These are phyloP conservation scores for Coturnix japonica DNA, from an alignment of 2,113 vertebrate species.

Conservation along the genomic window DNA sequence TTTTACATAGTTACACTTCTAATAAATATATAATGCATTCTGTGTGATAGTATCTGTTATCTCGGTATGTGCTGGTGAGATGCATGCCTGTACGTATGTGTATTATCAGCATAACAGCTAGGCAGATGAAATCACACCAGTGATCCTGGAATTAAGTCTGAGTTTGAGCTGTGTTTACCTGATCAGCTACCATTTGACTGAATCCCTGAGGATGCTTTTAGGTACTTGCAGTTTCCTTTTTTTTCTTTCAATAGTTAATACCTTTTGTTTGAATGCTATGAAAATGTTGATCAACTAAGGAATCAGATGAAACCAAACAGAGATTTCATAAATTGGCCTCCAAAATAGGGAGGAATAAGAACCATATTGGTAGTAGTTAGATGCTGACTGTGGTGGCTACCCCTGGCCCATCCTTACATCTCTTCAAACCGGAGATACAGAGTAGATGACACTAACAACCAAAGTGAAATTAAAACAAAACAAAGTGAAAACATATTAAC, in stretches of 20 bases:
- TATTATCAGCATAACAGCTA: background rate
- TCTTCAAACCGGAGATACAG: background rate
- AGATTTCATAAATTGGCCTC: background rate
- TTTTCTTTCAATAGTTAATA: background rate
- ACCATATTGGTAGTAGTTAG: background rate
- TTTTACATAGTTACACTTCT: background rate
- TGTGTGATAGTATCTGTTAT: background rate
- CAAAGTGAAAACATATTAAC: conserved; percentile 32
- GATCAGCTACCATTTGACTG: rapidly evolving
- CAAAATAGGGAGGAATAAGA: background rate
- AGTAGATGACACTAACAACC: background rate
- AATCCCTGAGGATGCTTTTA: background rate
- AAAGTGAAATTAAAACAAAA: conserved; percentile 5
- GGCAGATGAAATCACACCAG: background rate
- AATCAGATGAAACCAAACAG: background rate
- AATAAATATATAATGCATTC: background rate
- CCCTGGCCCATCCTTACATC: background rate
- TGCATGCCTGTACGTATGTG: background rate
- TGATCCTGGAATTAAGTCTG: background rate
- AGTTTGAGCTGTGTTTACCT: background rate
- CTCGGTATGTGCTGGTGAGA: background rate
- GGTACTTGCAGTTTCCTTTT: background rate
- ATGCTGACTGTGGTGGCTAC: background rate
- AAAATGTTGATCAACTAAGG: background rate
- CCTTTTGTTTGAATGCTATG: background rate